These are phyloP conservation scores for Andricus curvator DNA, from an alignment of 2,888 invertebrate genomes.

Conservation along the genomic window DNA sequence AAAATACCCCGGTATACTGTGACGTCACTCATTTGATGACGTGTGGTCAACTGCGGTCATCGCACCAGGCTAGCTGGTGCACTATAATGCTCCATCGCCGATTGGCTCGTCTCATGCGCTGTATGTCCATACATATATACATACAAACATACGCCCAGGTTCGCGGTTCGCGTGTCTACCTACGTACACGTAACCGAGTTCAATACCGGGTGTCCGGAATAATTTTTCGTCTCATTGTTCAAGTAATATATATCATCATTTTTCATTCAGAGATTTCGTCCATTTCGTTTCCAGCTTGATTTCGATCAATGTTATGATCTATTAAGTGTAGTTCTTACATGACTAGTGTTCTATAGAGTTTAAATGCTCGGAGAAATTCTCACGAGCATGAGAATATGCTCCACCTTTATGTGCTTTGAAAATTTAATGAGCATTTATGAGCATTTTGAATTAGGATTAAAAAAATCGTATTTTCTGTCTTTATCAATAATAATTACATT, in stretches of 20 bases:
- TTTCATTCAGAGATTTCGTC: neutral
- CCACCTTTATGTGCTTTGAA: too few relatives aligned
- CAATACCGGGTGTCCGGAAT: conserved; percentile 60
- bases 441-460: too few relatives aligned
- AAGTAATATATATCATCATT: neutral
- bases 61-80: conserved; percentile 74
- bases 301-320: too few relatives aligned
- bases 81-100: conserved; percentile 65
- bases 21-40: conserved; percentile 78
- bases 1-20: conserved; percentile 60
- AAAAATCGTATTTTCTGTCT: too few relatives aligned
- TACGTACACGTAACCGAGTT: conserved; percentile 32
- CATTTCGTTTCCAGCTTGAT: too few relatives aligned
- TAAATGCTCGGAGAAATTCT: too few relatives aligned
- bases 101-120: conserved; percentile 50
- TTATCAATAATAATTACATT: too few relatives aligned
- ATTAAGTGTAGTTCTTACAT: too few relatives aligned
- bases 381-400: too few relatives aligned
- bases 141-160: neutral
- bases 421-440: too few relatives aligned
- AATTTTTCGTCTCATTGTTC: conserved; percentile 16
- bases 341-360: too few relatives aligned
- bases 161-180: neutral
- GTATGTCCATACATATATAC: too few relatives aligned
- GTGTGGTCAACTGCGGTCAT: conserved; percentile 78